Base-by-base conservation (phyloP, 1,140 invertebrate genomes). In the Babylonia areolata region DNA sequence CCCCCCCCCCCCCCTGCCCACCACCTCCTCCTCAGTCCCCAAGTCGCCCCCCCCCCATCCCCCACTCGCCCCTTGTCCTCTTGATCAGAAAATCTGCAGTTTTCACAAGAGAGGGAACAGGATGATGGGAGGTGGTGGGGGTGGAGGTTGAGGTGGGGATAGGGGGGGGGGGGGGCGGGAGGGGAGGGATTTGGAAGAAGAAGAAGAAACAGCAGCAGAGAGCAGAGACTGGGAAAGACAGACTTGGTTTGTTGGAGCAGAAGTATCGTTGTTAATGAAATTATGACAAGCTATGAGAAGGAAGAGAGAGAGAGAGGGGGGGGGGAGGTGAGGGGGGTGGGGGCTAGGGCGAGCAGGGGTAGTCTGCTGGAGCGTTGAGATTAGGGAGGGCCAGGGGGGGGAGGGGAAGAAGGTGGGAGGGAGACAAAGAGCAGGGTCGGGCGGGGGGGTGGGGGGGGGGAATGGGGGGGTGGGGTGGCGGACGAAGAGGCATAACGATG, bases 181-280 rank as follows among this genome's bases (percentile, higher is more conserved):
- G 71, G 33, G 33, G 71, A 1, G n/a, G 20, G 17, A 73, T 17
- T 51, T 51, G 9, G 9, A 51, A 51, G 46, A 17, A n/a, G n/a
- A n/a, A n/a, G n/a, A n/a, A n/a, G n/a, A n/a, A n/a, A n/a, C n/a
- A n/a, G n/a, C n/a, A n/a, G n/a, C n/a, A n/a, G n/a, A n/a, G n/a
- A n/a, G n/a, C n/a, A n/a, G n/a, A n/a, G n/a, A n/a, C n/a, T n/a
- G n/a, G n/a, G n/a, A n/a, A n/a, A n/a, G n/a, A n/a, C n/a, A n/a
- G n/a, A n/a, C n/a, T n/a, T 17, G 46, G 46, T 51, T 46, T 51
- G 46, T 51, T 33, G 71, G 31, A 73, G 71, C 71, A 73, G 71
- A 73, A 73, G 71, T 73, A 35, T 73, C 71, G 33, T 73, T 35
- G 71, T 73, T 73, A 73, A 73, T 73, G 71, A 73, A 73, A 73